These are phyloP conservation scores for Solenopsis invicta DNA, from an alignment of 1,140 invertebrate species.

Conservation along the genomic window DNA sequence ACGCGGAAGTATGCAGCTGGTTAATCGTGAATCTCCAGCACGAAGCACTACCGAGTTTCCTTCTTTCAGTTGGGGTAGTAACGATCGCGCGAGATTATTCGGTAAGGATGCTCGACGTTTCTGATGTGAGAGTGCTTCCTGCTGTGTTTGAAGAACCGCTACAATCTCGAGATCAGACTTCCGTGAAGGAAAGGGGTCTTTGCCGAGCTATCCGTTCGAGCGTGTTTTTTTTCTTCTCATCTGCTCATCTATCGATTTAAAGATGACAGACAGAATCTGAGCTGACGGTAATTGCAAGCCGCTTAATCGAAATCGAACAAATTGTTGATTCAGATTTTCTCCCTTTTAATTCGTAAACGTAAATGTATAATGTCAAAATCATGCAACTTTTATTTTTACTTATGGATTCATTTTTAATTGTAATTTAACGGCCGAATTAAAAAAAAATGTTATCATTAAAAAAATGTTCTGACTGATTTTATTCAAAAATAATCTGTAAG, in stretches of 20 bases:
- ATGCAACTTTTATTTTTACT: not conserved
- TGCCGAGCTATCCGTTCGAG: not conserved
- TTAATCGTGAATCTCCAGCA: slow-evolving; percentile 41
- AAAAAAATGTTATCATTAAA: too few relatives aligned
- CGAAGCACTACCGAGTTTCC: not conserved
- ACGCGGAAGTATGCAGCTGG: not conserved
- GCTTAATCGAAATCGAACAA: not conserved
- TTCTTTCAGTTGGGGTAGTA: slow-evolving; percentile 30
- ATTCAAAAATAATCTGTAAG: too few relatives aligned
- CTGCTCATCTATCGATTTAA: slow-evolving; percentile 34
- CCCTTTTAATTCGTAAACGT: not conserved
- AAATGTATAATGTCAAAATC: not conserved
- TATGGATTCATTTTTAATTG: not conserved
- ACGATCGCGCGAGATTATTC: slow-evolving; percentile 51
- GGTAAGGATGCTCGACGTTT: slow-evolving; percentile 14
- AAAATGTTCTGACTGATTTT: too few relatives aligned
- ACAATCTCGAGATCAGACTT: slow-evolving; percentile 39
- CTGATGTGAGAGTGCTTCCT: slow-evolving; percentile 38
- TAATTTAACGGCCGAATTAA: not conserved
- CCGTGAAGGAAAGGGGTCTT: slow-evolving; percentile 33
- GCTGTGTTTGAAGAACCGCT: slow-evolving; percentile 47
- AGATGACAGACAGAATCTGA: slow-evolving; percentile 40
- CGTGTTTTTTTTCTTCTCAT: slow-evolving; percentile 31
- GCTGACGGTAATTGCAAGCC: not conserved
- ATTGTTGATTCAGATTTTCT: not conserved